Base-by-base conservation (phyloP, 2,888 invertebrate genomes). In the Tinea pellionella region DNA sequence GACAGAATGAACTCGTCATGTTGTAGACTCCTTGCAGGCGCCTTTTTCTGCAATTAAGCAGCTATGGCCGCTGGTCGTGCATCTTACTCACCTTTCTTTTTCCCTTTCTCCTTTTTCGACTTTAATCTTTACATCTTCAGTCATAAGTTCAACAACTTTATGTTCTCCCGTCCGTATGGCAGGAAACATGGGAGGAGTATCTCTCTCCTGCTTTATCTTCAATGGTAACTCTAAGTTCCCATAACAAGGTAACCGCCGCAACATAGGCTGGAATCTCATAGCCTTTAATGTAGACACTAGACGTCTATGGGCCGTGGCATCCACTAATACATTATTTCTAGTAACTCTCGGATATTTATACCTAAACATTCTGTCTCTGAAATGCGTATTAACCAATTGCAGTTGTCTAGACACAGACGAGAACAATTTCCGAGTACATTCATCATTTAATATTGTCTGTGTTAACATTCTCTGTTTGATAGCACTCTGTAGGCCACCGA, bases 311-410 rank as follows among this genome's bases (percentile, higher is more conserved):
- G 24, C 11, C 2, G 13, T 16, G 11, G 47, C 74, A 60, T 87
- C 84, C 1, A 86, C 65, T 11, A 88, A 68, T 0, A 88, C 80
- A 65, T 88, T 88, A 0, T 84, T 79, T 57, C 82, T 71, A 0
- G 82, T 80, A 0, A 88, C 86, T 63, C 78, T 74, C 0, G 88
- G 88, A 29, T 88, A 88, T 60, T 83, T 86, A 64, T 86, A 88
- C 64, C 71, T 74, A 63, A 73, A 80, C 80, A 88, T 79, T 0
- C 78, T 75, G 12, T 71, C 67, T 32, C 83, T 81, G 16, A 88
- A 75, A 61, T 87, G 83, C 0, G 76, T 69, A 62, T 88, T 88
- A 61, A 88, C 87, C 63, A 88, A 78, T 8, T 73, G 66, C 2
- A 88, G 66, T 59, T 88, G 88, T 8, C 77, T 72, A 0, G 88